Evolutionary conservation across 1,140 invertebrate genomes (phyloP), one percentile per base, ranked within the genome.

Genomic region (Diploscapter pachys): DNA sequence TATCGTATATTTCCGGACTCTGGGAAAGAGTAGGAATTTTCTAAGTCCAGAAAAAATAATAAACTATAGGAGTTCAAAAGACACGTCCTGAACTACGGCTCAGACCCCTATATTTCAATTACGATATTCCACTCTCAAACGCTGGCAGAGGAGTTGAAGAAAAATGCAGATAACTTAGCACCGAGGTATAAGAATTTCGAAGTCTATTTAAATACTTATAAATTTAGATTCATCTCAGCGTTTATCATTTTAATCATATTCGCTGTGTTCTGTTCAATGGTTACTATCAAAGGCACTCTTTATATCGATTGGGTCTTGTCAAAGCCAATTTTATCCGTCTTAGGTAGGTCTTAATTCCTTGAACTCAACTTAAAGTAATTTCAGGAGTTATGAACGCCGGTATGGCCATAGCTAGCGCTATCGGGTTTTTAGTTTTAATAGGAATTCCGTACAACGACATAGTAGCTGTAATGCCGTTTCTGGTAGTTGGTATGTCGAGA

Each of bases 401-500:
- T 2, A 91, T 96, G 90, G 93, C 93, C 8, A 95, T 94, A 0
- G 86, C 91, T 0, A 92, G 93, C 2, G 92, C 93, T 0, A 96
- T 97, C 81, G 95, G 95, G 62, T 87, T 93, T 61, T 91, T 93
- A 76, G 92, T 93, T 86, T 93, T 96, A 86, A 88, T 92, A 70
- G 93, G 93, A 6, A 90, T 96, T 63, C 85, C 81, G 31, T 85
- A 85, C 78, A 83, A 80, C 61, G 84, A 85, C 66, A 83, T 86
- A 54, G 83, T 85, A n/a, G 85, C 81, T 55, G 83, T 85, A 5
- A 85, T 85, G 83, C 83, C 83, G 9, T 85, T 85, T 63, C 68
- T 85, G 48, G 83, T 85, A 55, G 83, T 85, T 48, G 82, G 83
- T 85, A 51, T 63, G 83, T 83, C 31, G 5, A 71, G 48, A 70